A percentile compares a stretch with the other conserved stretches of the same genome.
phyloP scores from a whole-genome alignment of 2,888 invertebrate species.

The Drosophila conformis region DNA sequence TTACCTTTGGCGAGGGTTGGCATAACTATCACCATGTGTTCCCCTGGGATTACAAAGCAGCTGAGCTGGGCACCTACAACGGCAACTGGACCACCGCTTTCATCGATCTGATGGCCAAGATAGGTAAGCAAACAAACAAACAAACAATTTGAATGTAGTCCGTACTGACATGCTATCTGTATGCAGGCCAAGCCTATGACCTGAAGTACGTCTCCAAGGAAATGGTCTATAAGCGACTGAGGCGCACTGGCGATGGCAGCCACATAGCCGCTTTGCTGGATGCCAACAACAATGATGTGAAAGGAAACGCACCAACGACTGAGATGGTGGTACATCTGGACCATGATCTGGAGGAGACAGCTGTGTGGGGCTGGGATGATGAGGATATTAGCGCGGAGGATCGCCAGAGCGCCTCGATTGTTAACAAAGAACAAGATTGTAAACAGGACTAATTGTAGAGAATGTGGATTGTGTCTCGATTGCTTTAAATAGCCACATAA shows the following conservation, averaged over 20 bases:
- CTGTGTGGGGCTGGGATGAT: constrained; percentile 94
- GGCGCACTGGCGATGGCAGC: constrained; percentile 91
- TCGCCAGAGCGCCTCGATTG: constrained; percentile 85
- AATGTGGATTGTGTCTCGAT: constrained; percentile 34
- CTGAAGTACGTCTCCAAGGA: constrained; percentile 91
- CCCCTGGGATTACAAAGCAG: constrained; percentile 93
- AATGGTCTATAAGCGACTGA: constrained; percentile 89
- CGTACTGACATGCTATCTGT: background rate
- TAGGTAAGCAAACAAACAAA: constrained; percentile 86
- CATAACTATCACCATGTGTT: constrained; percentile 96
- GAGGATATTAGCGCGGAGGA: constrained; percentile 90
- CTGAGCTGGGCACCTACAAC: constrained; percentile 89
- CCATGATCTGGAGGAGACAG: constrained; percentile 86
- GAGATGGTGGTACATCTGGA: constrained; percentile 77
- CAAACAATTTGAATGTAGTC: background rate
- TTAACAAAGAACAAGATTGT: constrained; percentile 58
- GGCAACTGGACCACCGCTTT: constrained; percentile 88
- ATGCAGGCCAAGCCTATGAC: constrained; percentile 92
- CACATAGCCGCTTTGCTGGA: constrained; percentile 83
- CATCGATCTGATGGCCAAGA: constrained; percentile 89
- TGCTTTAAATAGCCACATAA: constrained; percentile 24
- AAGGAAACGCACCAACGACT: constrained; percentile 64
- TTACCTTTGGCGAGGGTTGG: constrained; percentile 92
- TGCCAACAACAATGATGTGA: constrained; percentile 71
- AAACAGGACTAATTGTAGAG: constrained; percentile 77